Evolutionary conservation across 1,140 invertebrate genomes (phyloP).

Genomic region (Theocolax elegans): DNA sequence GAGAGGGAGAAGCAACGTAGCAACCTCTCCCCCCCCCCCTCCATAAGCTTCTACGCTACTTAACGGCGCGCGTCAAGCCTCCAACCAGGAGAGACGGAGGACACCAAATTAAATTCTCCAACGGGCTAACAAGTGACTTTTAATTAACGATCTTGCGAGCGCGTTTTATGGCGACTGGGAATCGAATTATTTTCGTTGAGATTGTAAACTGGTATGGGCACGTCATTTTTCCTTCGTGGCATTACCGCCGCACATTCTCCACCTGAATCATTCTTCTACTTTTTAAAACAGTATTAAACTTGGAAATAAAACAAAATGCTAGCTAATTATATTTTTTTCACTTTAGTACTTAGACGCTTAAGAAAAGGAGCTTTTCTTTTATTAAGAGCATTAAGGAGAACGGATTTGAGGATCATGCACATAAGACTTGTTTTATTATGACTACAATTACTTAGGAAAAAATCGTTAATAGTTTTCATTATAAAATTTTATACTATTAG

Average conservation of each 20-base stretch:
- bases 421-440: no score
- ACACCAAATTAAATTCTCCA: conserved; percentile 14
- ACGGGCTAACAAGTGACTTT: conserved; percentile 17
- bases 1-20: no score
- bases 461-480: no score
- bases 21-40: no score
- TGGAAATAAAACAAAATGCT: no score
- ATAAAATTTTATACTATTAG: no score
- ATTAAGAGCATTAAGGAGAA: no score
- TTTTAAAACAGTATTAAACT: no score
- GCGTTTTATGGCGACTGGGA: background rate
- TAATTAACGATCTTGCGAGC: conserved; percentile 17
- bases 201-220: background rate
- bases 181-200: conserved; percentile 13
- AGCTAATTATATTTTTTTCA: background rate
- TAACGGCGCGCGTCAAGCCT: background rate
- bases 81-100: background rate
- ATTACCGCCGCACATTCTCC: background rate
- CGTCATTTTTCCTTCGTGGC: conserved; percentile 11
- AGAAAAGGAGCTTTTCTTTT: background rate
- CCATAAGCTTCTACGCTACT: no score
- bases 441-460: no score
- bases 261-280: no score
- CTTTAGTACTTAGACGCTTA: background rate
- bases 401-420: no score